Percentiles rank a stretch among this genome's conserved stretches.
Evolutionary conservation across 2,113 vertebrate genomes (phyloP).

Genomic region (Gymnocephalus cernua): DNA sequence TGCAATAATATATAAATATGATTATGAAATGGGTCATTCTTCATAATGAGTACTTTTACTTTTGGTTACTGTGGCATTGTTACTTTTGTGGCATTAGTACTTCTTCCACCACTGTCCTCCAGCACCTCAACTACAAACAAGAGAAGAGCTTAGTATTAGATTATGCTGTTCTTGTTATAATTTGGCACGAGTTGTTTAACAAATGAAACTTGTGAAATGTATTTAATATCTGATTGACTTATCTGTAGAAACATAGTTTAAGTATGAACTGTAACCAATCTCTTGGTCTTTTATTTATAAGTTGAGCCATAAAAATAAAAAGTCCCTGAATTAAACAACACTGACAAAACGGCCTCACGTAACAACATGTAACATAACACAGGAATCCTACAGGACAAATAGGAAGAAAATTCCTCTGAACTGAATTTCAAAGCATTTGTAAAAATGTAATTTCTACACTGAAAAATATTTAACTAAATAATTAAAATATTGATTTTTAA

Average conservation of each 20-base stretch:
- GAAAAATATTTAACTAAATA: conserved; percentile 23
- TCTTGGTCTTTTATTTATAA: background rate
- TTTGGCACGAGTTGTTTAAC: conserved; percentile 22
- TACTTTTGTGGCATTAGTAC: background rate
- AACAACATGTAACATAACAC: background rate
- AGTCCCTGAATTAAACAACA: conserved; percentile 57
- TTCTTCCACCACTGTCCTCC: background rate
- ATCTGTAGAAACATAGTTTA: conserved; percentile 11
- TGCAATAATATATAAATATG: background rate
- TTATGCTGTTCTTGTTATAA: conserved; percentile 7
- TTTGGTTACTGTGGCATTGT: background rate
- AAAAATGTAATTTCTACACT: conserved; percentile 10
- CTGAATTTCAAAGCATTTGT: conserved; percentile 35
- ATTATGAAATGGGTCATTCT: background rate
- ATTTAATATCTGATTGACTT: background rate
- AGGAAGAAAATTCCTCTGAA: conserved; percentile 14
- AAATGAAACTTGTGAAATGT: background rate
- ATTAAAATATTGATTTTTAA: conserved; percentile 6
- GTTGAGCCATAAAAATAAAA: conserved; percentile 1
- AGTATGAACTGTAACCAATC: background rate
- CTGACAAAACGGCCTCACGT: background rate
- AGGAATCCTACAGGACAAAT: conserved; percentile 15
- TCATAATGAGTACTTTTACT: background rate
- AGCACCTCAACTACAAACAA: conserved; percentile 7
- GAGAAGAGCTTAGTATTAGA: background rate